Conservation (phyloP, 2,797 vertebrate species). For the Acrocephalus scirpaceus region DNA sequence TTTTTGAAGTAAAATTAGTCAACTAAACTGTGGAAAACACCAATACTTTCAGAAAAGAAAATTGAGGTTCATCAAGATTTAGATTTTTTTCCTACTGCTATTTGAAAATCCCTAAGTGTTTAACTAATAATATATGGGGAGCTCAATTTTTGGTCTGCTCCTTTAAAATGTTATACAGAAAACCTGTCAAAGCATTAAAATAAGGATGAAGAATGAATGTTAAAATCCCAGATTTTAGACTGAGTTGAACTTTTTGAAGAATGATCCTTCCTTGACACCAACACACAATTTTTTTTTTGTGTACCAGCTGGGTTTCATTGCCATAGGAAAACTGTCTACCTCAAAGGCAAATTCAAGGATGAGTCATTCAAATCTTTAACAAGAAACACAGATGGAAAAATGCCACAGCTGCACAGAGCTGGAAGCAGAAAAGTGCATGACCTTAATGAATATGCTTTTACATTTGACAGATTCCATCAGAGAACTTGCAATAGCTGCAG, state of each 20-base stretch:
- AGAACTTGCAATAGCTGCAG: background rate
- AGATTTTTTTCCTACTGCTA: background rate
- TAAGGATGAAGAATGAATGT: background rate
- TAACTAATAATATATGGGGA: background rate
- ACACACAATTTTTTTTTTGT: background rate
- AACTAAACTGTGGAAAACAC: background rate
- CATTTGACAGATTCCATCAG: conserved; percentile 8
- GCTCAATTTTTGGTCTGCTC: background rate
- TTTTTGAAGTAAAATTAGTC: background rate
- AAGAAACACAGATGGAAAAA: conserved; percentile 48
- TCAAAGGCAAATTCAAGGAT: conserved; percentile 41
- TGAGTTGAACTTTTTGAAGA: background rate
- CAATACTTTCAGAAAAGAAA: background rate
- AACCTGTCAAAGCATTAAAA: background rate
- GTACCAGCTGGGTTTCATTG: conserved; percentile 27
- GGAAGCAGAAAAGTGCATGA: conserved; percentile 33
- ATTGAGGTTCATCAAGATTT: background rate
- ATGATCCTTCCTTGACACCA: background rate
- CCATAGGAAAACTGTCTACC: conserved; percentile 16
- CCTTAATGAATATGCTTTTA: conserved; percentile 37
- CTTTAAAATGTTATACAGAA: background rate
- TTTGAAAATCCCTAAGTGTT: background rate
- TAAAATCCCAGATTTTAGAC: background rate
- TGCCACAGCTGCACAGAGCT: conserved; percentile 31
- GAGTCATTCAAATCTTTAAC: conserved; percentile 32